Conservation (phyloP, 2,888 invertebrate species). For the Anorthoa munda region DNA sequence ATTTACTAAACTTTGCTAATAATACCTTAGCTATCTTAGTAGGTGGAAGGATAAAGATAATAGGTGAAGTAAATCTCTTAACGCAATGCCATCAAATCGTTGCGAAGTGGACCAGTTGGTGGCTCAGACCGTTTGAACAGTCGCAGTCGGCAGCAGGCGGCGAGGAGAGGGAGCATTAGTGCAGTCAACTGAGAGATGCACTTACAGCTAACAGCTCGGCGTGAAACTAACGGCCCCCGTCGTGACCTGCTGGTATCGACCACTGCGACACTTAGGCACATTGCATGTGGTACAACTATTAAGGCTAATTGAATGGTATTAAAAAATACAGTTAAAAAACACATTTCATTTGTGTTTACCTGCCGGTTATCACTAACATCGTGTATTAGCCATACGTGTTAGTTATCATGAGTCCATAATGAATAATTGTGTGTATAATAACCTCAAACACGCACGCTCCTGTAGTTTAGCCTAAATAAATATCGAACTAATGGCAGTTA, state of each 20-base stretch:
- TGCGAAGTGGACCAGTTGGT: slow-evolving; percentile 9
- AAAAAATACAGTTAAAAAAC: slow-evolving; percentile 2
- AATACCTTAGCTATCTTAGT: slow-evolving; percentile 9
- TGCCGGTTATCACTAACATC: slow-evolving; percentile 14
- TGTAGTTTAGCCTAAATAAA: slow-evolving; percentile 42
- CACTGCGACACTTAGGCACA: slow-evolving; percentile 25
- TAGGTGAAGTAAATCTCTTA: slow-evolving; percentile 13
- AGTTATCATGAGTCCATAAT: slow-evolving; percentile 31
- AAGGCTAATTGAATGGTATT: slow-evolving; percentile 10
- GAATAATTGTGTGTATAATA: slow-evolving; percentile 31
- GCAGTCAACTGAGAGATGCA: slow-evolving; percentile 29
- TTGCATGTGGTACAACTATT: slow-evolving; percentile 34
- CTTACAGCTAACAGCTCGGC: slow-evolving; percentile 26
- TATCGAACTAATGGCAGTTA: slow-evolving; percentile 46
- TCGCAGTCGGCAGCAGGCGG: neutral
- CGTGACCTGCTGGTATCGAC: slow-evolving; percentile 28
- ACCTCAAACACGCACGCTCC: slow-evolving; percentile 41
- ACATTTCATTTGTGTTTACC: slow-evolving; percentile 4
- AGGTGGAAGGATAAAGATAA: neutral
- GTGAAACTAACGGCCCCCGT: slow-evolving; percentile 5
- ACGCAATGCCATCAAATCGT: slow-evolving; percentile 6
- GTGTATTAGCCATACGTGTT: slow-evolving; percentile 23
- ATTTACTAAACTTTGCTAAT: neutral
- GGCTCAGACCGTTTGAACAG: slow-evolving; percentile 4
- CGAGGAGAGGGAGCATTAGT: neutral